Evolutionary conservation across 2,888 invertebrate species (phyloP), one percentile per base, ranked within the genome.

Genomic region (Rhynchonema sp.): DNA sequence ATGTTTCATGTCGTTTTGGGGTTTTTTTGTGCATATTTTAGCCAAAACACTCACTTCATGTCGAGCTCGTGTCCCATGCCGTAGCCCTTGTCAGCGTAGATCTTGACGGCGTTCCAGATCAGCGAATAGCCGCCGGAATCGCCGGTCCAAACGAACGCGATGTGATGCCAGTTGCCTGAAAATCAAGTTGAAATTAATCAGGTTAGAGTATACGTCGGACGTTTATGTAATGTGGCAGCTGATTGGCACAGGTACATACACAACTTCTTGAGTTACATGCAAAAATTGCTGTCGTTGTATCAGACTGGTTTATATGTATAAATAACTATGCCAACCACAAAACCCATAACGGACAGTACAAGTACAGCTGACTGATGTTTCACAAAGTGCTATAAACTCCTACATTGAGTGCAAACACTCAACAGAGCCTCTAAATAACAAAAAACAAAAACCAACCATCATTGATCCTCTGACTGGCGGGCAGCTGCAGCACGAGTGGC

Each of bases 391-490:
- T n/a, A n/a, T n/a, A n/a, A n/a, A 46, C 17, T 17, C 25, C 25
- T n/a, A 17, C 17, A 17, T 56, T 29, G 23, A 59, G 28, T 26
- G 55, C 3, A 57, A 6, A 9, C 13, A 57, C 13, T 9, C 22
- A 27, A n/a, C 29, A 27, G 17, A 30, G 30, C 20, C 27, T 69
- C 65, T 59, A 69, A 27, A 63, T 71, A 69, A 78, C 92, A 91
- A 92, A 92, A n/a, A n/a, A n/a, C n/a, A n/a, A n/a, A n/a, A n/a
- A 92, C 72, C 88, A 88, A 2, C 90, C 91, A 70, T 92, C 91
- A 70, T 91, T 92, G 26, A 92, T 84, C 3, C 65, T 62, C 60
- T 70, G 72, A 17, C 65, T 64, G 6, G 61, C 60, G 17, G 69
- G 69, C 63, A 63, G 73, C 30, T 61, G 66, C 27, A 67, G 57